A percentile compares a stretch with the other conserved stretches of the same genome.
Evolutionary conservation across 2,113 vertebrate species (phyloP).

Genomic region (Pipa parva): DNA sequence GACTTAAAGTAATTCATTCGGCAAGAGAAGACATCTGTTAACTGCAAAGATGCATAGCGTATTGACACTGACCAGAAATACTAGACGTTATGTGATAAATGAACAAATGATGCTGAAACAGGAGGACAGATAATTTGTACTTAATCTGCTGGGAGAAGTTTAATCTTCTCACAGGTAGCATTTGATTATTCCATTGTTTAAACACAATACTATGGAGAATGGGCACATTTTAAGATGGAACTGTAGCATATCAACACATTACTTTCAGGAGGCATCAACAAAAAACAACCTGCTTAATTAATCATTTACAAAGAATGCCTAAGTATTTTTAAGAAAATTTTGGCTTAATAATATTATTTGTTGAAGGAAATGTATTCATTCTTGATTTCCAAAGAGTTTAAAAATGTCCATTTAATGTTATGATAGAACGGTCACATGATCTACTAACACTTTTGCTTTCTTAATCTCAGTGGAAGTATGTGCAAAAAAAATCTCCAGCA

Average conservation of each 20-base stretch:
- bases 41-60: constrained; percentile 68
- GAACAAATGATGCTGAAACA: constrained; percentile 72
- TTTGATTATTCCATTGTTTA: constrained; percentile 70
- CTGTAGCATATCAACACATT: constrained; percentile 46
- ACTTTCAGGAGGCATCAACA: background rate
- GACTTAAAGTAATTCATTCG: constrained; percentile 75
- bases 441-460: no score
- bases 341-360: no score
- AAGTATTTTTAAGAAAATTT: no score
- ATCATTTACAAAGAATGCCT: no score
- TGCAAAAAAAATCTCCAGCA: no score
- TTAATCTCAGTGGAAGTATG: no score
- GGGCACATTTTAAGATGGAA: constrained; percentile 67
- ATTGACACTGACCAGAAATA: constrained; percentile 78
- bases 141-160: constrained; percentile 69
- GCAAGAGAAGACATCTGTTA: constrained; percentile 87
- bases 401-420: no score
- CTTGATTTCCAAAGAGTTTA: no score
- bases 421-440: no score
- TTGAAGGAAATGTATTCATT: no score
- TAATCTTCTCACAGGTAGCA: constrained; percentile 63
- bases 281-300: constrained; percentile 46
- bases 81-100: constrained; percentile 66
- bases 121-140: constrained; percentile 67
- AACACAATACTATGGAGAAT: constrained; percentile 67